Evolutionary conservation across 2,797 vertebrate genomes (phyloP), one percentile per base, ranked within the genome.

Genomic region (Brachymystax lenok): DNA sequence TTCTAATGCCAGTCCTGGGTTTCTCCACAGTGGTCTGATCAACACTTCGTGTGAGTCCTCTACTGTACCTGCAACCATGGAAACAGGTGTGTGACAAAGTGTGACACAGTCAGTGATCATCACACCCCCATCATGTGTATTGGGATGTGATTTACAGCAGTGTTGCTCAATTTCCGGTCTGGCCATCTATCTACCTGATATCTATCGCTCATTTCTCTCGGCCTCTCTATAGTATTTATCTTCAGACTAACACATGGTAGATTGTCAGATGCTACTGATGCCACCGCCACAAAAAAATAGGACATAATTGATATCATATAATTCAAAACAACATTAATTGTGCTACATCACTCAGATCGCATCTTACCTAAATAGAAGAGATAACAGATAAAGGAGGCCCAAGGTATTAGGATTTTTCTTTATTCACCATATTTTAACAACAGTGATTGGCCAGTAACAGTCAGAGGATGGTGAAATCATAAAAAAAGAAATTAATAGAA

Each of bases 361-460:
- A 61, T 61, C 19, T 8, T 7, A 61, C n/a, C 6, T n/a, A 73
- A 71, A 82, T 63, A 75, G 21, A 56, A 69, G 4, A 13, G 19
- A 17, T 10, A 28, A 67, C 17, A 70, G 51, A 61, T 67, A 8
- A 77, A 61, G 68, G 2, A 83, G 67, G 80, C 76, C 68, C 50
- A 2, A 0, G 16, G 0, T 24, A 27, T 73, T 0, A 40, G 2
- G 30, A 61, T 73, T 59, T 24, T 73, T 76, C 75, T 91, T 91
- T 90, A 91, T 88, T 90, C 51, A n/a, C 17, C 17, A 33, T 50
- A 59, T 24, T 14, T 21, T 46, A 6, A 74, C 10, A 3, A 4
- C 61, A 66, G 54, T 17, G 70, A 74, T 52, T 16, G 8, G 59
- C 76, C 40, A 61, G 6, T 19, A 10, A 17, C 69, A 77, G 59